Percentiles rank a stretch among this genome's conserved stretches.
These are phyloP conservation scores for Drosophila lutescens DNA, from an alignment of 2,888 invertebrate genomes.

Conservation along the genomic window DNA sequence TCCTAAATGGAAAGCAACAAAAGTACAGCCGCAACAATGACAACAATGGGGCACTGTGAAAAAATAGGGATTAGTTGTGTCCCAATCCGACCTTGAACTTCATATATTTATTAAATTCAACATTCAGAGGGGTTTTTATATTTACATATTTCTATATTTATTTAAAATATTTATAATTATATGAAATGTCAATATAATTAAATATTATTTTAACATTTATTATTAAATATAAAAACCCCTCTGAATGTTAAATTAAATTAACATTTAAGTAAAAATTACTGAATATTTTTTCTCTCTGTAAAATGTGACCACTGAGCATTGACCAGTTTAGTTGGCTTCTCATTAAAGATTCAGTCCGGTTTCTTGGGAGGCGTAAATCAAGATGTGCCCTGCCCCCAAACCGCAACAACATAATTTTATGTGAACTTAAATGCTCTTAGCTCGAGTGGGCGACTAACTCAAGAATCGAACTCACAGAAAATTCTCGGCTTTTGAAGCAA, in stretches of 20 bases:
- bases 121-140: too few species aligned
- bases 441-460: conserved; percentile 11
- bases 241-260: neutral
- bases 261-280: too few species aligned
- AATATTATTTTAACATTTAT: too few species aligned
- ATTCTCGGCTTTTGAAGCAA: conserved; percentile 38
- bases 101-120: too few species aligned
- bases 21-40: conserved; percentile 53
- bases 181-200: too few species aligned
- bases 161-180: too few species aligned
- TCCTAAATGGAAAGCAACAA: conserved; percentile 28
- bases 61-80: neutral
- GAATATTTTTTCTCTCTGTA: neutral
- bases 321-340: conserved; percentile 58
- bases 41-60: conserved; percentile 36
- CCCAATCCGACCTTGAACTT: too few species aligned
- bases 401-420: conserved; percentile 74
- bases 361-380: conserved; percentile 79
- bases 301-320: conserved; percentile 25
- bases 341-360: conserved; percentile 81
- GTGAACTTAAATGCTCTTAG: conserved; percentile 47
- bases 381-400: conserved; percentile 45
- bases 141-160: too few species aligned
- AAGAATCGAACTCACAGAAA: conserved; percentile 49
- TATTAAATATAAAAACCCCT: too few species aligned